Percentiles rank a stretch among this genome's conserved stretches.
Evolutionary conservation across 2,888 invertebrate species (phyloP).

Genomic region (Brachypterus glaber): DNA sequence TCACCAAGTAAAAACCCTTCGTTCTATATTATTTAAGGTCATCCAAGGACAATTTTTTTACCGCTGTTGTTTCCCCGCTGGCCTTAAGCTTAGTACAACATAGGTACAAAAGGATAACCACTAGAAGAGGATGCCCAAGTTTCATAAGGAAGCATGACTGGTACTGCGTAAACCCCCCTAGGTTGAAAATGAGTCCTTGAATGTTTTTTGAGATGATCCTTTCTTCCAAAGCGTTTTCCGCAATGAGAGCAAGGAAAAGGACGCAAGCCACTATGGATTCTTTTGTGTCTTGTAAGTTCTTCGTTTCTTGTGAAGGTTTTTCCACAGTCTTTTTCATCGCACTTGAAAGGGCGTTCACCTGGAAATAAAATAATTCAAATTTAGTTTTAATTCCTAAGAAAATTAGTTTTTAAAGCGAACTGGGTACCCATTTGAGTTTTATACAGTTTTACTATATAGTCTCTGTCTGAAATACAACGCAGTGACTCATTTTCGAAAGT

Average conservation of each 20-base stretch:
- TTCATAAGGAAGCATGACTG: slow-evolving; percentile 38
- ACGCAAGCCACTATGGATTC: slow-evolving; percentile 78
- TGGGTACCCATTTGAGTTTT: too few relatives aligned
- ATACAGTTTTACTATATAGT: too few relatives aligned
- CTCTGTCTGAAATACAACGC: too few relatives aligned
- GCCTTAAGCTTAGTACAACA: too few relatives aligned
- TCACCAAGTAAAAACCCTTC: too few relatives aligned
- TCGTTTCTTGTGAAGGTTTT: slow-evolving; percentile 89
- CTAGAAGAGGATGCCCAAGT: slow-evolving; percentile 31
- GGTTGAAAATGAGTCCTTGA: slow-evolving; percentile 68
- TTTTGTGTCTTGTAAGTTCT: slow-evolving; percentile 81
- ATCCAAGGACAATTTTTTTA: too few relatives aligned
- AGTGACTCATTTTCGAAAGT: too few relatives aligned
- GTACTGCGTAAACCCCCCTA: slow-evolving; percentile 42
- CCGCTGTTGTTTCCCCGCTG: too few relatives aligned
- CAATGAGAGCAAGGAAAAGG: slow-evolving; percentile 82
- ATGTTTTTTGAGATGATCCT: slow-evolving; percentile 93
- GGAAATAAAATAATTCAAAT: slow-evolving; percentile 23
- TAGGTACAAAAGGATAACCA: too few relatives aligned
- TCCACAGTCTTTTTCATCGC: slow-evolving; percentile 75
- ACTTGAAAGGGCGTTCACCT: slow-evolving; percentile 82
- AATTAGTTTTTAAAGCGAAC: too few relatives aligned
- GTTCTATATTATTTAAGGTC: too few relatives aligned
- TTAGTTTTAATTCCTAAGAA: too few relatives aligned
- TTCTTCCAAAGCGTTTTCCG: slow-evolving; percentile 85